Evolutionary conservation across 2,113 vertebrate species (phyloP), one percentile per base, ranked within the genome.

Genomic region (Dolichotis patagonum): DNA sequence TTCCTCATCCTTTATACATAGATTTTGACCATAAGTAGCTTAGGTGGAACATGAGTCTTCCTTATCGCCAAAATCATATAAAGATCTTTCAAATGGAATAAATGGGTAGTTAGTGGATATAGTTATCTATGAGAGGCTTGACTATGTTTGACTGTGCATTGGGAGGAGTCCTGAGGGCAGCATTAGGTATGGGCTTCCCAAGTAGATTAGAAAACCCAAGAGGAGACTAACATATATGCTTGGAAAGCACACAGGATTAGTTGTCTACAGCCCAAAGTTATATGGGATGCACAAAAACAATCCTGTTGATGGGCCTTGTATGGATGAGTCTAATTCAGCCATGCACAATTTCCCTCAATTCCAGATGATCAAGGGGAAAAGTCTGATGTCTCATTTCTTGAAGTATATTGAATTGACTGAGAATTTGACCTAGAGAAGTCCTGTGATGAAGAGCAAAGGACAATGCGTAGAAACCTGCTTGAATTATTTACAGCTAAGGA

Each of bases 11-110:
- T 43, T 91, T 95, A 88, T 26, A 20, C 49, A 7, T 8, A 85
- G 17, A 69, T 24, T 87, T 35, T 52, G 56, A n/a, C 8, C 20
- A 75, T 67, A 85, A 88, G 32, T 35, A 78, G 14, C 38, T 16
- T 9, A 46, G 67, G 7, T 77, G 19, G 41, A 16, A 41, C 16
- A 97, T 82, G 24, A 88, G 10, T 58, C 46, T 88, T 93, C 38
- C 60, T 52, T 11, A 24, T 10, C 10, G 3, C 32, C 19, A 84
- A 22, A 65, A 43, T 17, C 69, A 69, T 0, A 38, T 46, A 83
- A 95, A 89, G 19, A 35, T 77, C 58, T 97, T 95, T 24, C 52
- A 58, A 96, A 78, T 63, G 22, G 52, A 9, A 5, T 35, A 92
- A 58, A 11, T 12, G 82, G 22, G 6, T 54, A 92, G 24, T 49